Base-by-base conservation (phyloP, 1,140 invertebrate genomes). In the Formica selysi region DNA sequence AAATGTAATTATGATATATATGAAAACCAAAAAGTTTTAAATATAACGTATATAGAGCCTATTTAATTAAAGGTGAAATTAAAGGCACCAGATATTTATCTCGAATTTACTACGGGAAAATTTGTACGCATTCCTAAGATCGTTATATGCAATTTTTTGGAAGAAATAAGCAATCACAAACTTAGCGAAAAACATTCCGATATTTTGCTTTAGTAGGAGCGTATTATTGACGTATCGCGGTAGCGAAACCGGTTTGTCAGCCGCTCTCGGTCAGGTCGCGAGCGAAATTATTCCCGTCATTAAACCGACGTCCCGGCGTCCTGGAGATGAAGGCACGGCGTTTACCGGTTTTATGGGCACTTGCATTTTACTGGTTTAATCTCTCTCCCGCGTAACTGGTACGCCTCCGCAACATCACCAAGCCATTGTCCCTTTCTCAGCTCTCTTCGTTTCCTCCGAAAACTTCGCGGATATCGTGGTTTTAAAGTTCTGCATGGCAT, bases 311-410 rank as follows among this genome's bases (percentile, higher is more conserved):
- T 91, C 81, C 76, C 62, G 87, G 85, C 85, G 87, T 85, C 89
- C 90, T 84, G 79, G 87, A 91, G 90, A 91, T 87, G 90, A 87
- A 80, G 80, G 85, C 89, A 86, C 78, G 76, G 67, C 89, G 89
- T 91, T 91, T 91, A 89, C 87, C 87, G 87, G 87, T 91, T 91
- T 91, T 91, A 91, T 89, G 86, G 78, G 73, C 68, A 90, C 91
- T 91, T 90, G 85, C 90, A 84, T 91, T 91, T 91, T 91, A 91
- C 91, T 90, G 90, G 83, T 91, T 91, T 91, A 91, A 91, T 91
- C 90, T 91, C 86, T 88, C 83, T 67, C 79, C 29, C 57, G 62
- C 54, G 48, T 70, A 62, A 54, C 59, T 62, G 54, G 19, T 13
- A 41, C 22, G 16, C 16, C n/a, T 32, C 22, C 73, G 71, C 59